These are phyloP conservation scores for Willowsia nigromaculata DNA, from an alignment of 2,888 invertebrate genomes.

Conservation along the genomic window DNA sequence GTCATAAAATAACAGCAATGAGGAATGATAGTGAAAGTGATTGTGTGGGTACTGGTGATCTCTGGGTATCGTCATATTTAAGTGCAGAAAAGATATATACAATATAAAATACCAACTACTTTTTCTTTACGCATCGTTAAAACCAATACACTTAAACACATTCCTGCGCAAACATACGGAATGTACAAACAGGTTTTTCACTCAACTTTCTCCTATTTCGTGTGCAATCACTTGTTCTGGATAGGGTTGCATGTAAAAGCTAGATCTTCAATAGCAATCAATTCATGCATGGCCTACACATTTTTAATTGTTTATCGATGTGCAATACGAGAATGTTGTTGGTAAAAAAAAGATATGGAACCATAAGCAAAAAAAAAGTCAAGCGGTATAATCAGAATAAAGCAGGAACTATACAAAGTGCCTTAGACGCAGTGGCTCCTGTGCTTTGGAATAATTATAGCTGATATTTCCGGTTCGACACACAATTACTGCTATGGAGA, in stretches of 20 bases:
- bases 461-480: background rate
- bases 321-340: too few relatives aligned
- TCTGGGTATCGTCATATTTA: background rate
- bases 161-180: too few relatives aligned
- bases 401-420: background rate
- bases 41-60: background rate
- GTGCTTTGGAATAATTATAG: background rate
- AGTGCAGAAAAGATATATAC: background rate
- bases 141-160: background rate
- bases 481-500: background rate
- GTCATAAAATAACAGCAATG: slow-evolving; percentile 2
- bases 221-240: too few relatives aligned
- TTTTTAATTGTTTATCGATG: too few relatives aligned
- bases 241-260: too few relatives aligned
- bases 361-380: background rate
- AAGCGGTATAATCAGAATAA: background rate
- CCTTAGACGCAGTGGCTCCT: background rate
- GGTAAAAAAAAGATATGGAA: too few relatives aligned
- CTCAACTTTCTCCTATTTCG: too few relatives aligned
- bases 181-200: too few relatives aligned
- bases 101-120: background rate
- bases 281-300: too few relatives aligned
- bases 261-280: too few relatives aligned
- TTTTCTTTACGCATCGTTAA: background rate
- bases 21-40: slow-evolving; percentile 34